Percentiles rank a stretch among this genome's conserved stretches.
Evolutionary conservation across 2,888 invertebrate species (phyloP).

Genomic region (Latheticus oryzae): DNA sequence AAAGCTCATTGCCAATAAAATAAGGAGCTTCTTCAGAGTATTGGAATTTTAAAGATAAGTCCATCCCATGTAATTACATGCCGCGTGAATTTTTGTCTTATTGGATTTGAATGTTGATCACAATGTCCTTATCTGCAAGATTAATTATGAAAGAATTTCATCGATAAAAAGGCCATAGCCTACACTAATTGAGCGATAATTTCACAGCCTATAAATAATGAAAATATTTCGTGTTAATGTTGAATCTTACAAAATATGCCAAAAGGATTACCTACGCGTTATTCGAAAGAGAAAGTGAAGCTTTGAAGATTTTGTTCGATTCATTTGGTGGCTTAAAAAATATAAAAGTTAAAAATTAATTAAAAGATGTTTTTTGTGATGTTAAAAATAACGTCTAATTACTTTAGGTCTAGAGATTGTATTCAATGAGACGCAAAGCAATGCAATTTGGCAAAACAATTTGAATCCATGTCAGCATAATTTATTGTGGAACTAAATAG

Average conservation of each 20-base stretch:
- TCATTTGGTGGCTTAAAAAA: too few species aligned
- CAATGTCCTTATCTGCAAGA: slow-evolving; percentile 7
- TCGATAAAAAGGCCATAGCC: slow-evolving; percentile 14
- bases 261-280: slow-evolving; percentile 1
- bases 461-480: too few species aligned
- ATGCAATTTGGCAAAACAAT: too few species aligned
- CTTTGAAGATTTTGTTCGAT: background rate
- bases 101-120: background rate
- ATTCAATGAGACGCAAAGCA: too few species aligned
- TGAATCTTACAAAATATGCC: too few species aligned
- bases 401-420: too few species aligned
- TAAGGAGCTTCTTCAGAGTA: background rate
- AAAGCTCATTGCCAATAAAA: background rate
- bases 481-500: too few species aligned
- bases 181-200: slow-evolving; percentile 15
- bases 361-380: too few species aligned
- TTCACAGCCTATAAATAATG: slow-evolving; percentile 8
- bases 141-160: slow-evolving; percentile 4
- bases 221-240: slow-evolving; percentile 2
- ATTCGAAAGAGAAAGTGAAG: background rate
- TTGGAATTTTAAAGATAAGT: slow-evolving; percentile 10
- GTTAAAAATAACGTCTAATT: too few species aligned
- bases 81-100: background rate
- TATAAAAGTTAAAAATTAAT: too few species aligned
- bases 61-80: background rate